Evolutionary conservation across 2,888 invertebrate species (phyloP), one percentile per base, ranked within the genome.

Genomic region (Pyrochroa serraticornis): DNA sequence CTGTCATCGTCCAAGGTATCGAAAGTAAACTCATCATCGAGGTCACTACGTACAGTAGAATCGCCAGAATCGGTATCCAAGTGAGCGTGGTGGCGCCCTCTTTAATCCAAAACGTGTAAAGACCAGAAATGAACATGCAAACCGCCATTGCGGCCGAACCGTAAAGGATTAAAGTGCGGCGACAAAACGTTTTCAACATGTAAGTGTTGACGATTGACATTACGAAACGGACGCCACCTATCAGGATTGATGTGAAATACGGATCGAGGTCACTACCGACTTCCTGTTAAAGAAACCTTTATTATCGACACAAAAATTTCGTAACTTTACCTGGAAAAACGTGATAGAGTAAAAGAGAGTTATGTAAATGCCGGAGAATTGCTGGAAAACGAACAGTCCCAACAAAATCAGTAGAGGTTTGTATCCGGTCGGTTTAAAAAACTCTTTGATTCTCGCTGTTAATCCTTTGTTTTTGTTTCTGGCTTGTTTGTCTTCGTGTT

Each of bases 1-100:
- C 85, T 0, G 85, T 85, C 81, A 85, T 82, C 45, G 85, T 85
- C 83, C 85, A 85, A 0, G 86, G 86, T 13, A 86, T 83, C 3
- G 83, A 83, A 32, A 85, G 75, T 62, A 85, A 76, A 0, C 85
- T 85, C 34, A 85, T 76, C 80, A 85, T 85, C 7, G 84, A 84
- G 0, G 82, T 80, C 48, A 83, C 81, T 0, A 86, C 85, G 71
- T 85, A 85, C 1, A 84, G 70, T n/a, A 85, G 66, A 2, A 85
- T 73, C 50, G 84, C 82, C 0, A 79, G 63, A 0, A 85, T 82
- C 1, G 85, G 84, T 2, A 84, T 75, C 79, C 79, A 80, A 37
- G 66, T 77, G 44, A 74, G 60, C 1, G 71, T 64, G 0, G 77
- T 77, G 6, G 68, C 68, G 10, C 70, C 75, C 69, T 75, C 68